Percentiles rank a stretch among this genome's conserved stretches.
Conservation (phyloP, 2,113 vertebrate species). For the Phrynocephalus versicolor region DNA sequence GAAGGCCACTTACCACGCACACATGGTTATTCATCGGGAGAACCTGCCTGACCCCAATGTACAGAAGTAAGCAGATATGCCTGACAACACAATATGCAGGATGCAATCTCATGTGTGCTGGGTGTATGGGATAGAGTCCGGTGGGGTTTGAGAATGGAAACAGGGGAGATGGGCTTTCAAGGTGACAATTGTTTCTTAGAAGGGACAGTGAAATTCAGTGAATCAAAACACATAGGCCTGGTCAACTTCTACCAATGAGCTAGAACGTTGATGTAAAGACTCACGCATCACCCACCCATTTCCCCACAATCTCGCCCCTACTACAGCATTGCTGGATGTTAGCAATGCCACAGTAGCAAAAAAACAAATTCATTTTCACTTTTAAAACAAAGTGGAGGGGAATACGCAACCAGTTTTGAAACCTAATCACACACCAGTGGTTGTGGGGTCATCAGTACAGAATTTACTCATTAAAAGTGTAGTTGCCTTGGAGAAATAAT, state of each 20-base stretch:
- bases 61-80: conserved; percentile 85
- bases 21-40: conserved; percentile 98
- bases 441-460: neutral
- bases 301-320: neutral
- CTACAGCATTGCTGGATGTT: neutral
- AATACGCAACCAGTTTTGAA: neutral
- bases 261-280: neutral
- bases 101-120: neutral
- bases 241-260: neutral
- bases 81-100: neutral
- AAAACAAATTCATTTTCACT: neutral
- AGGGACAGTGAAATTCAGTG: neutral
- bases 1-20: conserved; percentile 97
- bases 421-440: neutral
- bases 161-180: neutral
- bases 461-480: neutral
- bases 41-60: conserved; percentile 95
- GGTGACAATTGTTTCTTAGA: neutral
- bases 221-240: neutral
- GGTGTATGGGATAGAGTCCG: neutral
- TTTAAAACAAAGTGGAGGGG: neutral
- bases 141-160: neutral
- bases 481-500: neutral
- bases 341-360: neutral
- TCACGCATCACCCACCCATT: neutral